A percentile compares a stretch with the other conserved stretches of the same genome.
Conservation (phyloP, 2,888 invertebrate genomes). For the Ophion slaviceki region DNA sequence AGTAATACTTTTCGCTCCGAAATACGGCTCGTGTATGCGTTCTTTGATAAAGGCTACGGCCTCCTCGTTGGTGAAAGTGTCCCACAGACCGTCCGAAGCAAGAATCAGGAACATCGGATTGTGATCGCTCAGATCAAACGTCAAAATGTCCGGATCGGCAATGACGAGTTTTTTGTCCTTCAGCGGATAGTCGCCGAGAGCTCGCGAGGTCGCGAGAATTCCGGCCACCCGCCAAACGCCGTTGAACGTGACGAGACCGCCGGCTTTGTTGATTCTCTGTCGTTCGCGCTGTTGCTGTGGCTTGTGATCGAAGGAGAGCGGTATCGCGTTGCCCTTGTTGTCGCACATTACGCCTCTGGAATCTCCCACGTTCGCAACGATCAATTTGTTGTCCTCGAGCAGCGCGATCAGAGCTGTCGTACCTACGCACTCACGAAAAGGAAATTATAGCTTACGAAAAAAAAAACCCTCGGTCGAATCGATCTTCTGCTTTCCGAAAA, state of each 20-base stretch:
- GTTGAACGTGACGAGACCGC: constrained; percentile 97
- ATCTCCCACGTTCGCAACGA: constrained; percentile 98
- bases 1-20: constrained; percentile 95
- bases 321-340: constrained; percentile 94
- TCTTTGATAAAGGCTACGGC: constrained; percentile 95
- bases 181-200: constrained; percentile 97
- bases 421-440: constrained; percentile 85
- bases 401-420: constrained; percentile 97
- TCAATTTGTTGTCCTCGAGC: constrained; percentile 91
- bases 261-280: constrained; percentile 96
- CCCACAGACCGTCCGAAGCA: constrained; percentile 98
- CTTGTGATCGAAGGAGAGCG: constrained; percentile 97
- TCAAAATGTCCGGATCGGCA: constrained; percentile 97
- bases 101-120: constrained; percentile 95
- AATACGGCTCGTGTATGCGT: constrained; percentile 92
- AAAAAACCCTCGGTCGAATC: background rate
- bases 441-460: background rate
- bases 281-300: constrained; percentile 97
- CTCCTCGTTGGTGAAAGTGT: constrained; percentile 97
- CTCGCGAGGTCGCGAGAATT: constrained; percentile 96
- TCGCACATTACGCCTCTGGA: constrained; percentile 98
- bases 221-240: constrained; percentile 99
- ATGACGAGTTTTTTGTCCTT: constrained; percentile 97
- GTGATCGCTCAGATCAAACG: constrained; percentile 94
- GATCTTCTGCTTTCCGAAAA: background rate